A percentile compares a stretch with the other conserved stretches of the same genome.
Conservation (phyloP, 1,140 invertebrate genomes). For the Aporrectodea caliginosa region DNA sequence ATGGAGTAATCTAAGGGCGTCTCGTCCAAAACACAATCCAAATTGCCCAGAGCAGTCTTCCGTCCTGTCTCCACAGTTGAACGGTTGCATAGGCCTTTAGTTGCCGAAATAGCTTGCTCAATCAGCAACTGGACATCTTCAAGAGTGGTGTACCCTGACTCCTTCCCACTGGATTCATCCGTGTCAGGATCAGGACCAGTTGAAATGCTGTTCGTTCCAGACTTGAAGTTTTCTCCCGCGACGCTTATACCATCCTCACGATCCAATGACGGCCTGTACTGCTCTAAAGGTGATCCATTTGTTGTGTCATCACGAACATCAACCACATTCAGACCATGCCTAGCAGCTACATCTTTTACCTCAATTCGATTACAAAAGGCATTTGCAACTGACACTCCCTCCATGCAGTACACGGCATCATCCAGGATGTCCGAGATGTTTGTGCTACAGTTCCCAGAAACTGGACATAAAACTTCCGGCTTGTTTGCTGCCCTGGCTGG, state of each 20-base stretch:
- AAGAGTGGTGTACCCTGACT: not conserved
- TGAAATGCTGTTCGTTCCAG: not conserved
- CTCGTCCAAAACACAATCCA: not conserved
- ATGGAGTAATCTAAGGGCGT: not conserved
- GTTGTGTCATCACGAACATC: not conserved
- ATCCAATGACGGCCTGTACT: not conserved
- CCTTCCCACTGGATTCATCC: not conserved
- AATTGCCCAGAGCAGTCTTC: not conserved
- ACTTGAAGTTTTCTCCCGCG: not conserved
- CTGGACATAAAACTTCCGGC: not conserved
- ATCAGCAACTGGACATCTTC: not conserved
- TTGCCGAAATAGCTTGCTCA: not conserved
- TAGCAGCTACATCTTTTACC: too few species aligned
- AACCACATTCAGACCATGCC: not conserved
- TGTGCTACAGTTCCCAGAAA: not conserved
- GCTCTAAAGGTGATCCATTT: not conserved
- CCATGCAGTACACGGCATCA: not conserved
- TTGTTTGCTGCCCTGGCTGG: not conserved
- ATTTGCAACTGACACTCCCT: too few species aligned
- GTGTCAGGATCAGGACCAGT: not conserved
- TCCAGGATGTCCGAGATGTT: not conserved
- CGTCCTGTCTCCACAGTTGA: not conserved
- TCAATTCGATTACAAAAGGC: too few species aligned
- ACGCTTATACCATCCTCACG: not conserved
- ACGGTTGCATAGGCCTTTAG: not conserved